A percentile compares a stretch with the other conserved stretches of the same genome.
Evolutionary conservation across 1,140 invertebrate genomes (phyloP).

Genomic region (Macrosteles quadrilineatus): DNA sequence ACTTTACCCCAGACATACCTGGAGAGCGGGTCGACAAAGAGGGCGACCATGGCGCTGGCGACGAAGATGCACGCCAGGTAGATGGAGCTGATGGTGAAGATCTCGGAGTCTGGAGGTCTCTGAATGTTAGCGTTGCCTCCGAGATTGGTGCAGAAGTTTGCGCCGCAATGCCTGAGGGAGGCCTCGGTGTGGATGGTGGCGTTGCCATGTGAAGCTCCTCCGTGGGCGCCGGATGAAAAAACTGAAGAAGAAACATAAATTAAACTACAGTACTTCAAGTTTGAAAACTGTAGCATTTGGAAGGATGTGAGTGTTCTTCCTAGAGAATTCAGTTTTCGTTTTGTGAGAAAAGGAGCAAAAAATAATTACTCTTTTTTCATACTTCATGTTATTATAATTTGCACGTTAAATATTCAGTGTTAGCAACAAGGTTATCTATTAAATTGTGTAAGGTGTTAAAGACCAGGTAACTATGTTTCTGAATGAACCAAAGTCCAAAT

Average conservation of each 20-base stretch:
- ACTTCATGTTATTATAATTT: too few relatives aligned
- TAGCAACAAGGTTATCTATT: too few relatives aligned
- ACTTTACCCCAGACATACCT: too few relatives aligned
- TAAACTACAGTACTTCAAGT: background rate
- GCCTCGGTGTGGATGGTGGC: constrained; percentile 52
- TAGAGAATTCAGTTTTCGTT: too few relatives aligned
- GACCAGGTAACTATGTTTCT: too few relatives aligned
- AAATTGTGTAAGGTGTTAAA: too few relatives aligned
- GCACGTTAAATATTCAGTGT: too few relatives aligned
- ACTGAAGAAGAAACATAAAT: constrained; percentile 56
- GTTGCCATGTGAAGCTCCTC: constrained; percentile 54
- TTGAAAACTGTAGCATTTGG: too few relatives aligned
- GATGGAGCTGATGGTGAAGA: constrained; percentile 85
- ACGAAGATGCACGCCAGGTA: constrained; percentile 84
- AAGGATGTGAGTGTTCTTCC: too few relatives aligned
- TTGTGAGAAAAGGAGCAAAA: too few relatives aligned
- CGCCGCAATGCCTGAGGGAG: constrained; percentile 70
- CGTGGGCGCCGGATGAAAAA: constrained; percentile 73
- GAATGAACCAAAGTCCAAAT: too few relatives aligned
- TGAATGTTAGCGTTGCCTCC: constrained; percentile 69
- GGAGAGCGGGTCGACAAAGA: constrained; percentile 87
- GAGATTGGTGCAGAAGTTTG: constrained; percentile 74
- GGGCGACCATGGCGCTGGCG: constrained; percentile 80
- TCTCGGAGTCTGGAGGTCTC: constrained; percentile 77
- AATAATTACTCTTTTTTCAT: too few relatives aligned